phyloP scores from a whole-genome alignment of 1,140 invertebrate species.

The Drosophila pandora region DNA sequence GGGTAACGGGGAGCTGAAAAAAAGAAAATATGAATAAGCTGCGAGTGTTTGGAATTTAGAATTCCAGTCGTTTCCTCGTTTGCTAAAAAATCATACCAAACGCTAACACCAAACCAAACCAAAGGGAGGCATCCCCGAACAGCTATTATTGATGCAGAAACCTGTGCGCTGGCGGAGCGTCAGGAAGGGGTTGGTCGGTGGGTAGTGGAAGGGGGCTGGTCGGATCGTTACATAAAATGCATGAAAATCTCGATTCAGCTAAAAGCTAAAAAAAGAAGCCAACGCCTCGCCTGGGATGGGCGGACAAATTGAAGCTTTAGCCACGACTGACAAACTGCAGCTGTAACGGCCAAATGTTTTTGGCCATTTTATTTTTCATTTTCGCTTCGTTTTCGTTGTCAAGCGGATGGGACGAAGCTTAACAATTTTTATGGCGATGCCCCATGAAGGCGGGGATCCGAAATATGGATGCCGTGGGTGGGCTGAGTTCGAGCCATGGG shows the following conservation, averaged over 20 bases:
- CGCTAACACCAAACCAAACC: constrained; percentile 14
- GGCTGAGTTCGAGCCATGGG: constrained; percentile 24
- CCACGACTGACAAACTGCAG: constrained; percentile 72
- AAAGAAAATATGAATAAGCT: constrained; percentile 69
- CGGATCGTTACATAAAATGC: constrained; percentile 75
- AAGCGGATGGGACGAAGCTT: constrained; percentile 62
- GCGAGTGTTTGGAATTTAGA: constrained; percentile 38
- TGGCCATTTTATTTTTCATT: constrained; percentile 61
- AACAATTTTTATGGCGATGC: constrained; percentile 52
- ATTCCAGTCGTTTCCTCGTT: constrained; percentile 47
- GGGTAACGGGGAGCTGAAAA: neutral
- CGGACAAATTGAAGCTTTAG: constrained; percentile 75
- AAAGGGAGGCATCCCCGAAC: constrained; percentile 23
- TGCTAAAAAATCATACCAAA: constrained; percentile 40
- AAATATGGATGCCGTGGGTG: constrained; percentile 3
- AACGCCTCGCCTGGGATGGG: neutral
- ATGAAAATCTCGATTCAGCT: constrained; percentile 68
- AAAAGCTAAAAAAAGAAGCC: constrained; percentile 40
- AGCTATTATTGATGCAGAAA: constrained; percentile 70
- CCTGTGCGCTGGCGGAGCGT: constrained; percentile 2
- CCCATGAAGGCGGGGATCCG: constrained; percentile 11
- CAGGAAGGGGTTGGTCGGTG: constrained; percentile 2
- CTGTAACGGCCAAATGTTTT: constrained; percentile 74
- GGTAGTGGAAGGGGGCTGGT: neutral
- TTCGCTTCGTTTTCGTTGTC: constrained; percentile 62